phyloP scores from a whole-genome alignment of 2,888 invertebrate species.

The Machimus atricapillus region DNA sequence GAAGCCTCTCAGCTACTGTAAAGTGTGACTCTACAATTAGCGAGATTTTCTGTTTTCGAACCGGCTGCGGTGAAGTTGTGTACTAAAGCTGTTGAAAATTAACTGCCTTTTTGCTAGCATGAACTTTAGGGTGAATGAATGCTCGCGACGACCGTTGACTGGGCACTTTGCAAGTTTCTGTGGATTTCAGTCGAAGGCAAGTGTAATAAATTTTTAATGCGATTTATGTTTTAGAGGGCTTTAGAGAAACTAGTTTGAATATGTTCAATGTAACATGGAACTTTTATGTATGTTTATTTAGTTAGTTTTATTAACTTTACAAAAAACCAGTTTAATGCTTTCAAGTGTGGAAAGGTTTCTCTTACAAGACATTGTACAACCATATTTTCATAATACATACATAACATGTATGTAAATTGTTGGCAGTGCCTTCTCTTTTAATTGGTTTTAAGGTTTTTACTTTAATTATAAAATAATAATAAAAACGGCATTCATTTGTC shows the following conservation, averaged over 20 bases:
- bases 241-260: neutral
- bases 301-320: neutral
- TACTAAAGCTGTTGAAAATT: neutral
- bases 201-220: neutral
- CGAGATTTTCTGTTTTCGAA: neutral
- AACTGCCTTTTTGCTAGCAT: neutral
- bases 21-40: neutral
- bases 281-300: neutral
- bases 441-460: neutral
- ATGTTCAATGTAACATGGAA: neutral
- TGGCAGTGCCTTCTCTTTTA: neutral
- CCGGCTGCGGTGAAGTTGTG: neutral
- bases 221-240: neutral
- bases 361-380: neutral
- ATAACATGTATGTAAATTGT: neutral
- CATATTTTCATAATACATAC: neutral
- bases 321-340: neutral
- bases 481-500: neutral
- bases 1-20: neutral
- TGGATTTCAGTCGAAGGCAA: neutral
- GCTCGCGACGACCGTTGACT: neutral
- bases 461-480: neutral
- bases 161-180: neutral
- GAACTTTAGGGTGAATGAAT: neutral
- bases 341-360: neutral